Percentiles rank a stretch among this genome's conserved stretches.
These are phyloP conservation scores for Holacanthus passer DNA, from an alignment of 2,113 vertebrate genomes.

Conservation along the genomic window DNA sequence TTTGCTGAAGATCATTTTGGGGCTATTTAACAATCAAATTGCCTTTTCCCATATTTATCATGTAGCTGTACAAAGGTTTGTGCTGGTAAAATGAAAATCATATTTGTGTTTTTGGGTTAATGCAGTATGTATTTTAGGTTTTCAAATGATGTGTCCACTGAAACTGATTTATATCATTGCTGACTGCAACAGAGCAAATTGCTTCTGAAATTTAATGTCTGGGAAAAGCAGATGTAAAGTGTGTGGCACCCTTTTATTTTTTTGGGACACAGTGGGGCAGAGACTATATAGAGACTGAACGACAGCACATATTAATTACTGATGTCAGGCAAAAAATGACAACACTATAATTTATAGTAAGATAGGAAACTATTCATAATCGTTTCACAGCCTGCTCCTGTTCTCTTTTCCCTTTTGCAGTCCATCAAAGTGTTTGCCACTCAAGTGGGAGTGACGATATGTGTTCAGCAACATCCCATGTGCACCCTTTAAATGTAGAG, in stretches of 20 bases:
- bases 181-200: constrained; percentile 23
- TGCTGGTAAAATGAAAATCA: background rate
- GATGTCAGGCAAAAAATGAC: background rate
- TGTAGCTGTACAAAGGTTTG: background rate
- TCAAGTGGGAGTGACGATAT: constrained; percentile 16
- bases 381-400: background rate
- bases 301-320: background rate
- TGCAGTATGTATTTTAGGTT: constrained; percentile 39
- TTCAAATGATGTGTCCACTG: constrained; percentile 10
- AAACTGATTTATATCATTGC: constrained; percentile 39
- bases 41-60: background rate
- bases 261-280: background rate
- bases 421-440: background rate
- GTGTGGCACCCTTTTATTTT: background rate
- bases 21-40: constrained; percentile 1
- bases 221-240: constrained; percentile 10
- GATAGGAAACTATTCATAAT: background rate
- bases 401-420: constrained; percentile 7
- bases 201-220: constrained; percentile 2
- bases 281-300: background rate
- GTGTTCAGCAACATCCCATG: background rate
- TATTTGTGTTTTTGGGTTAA: constrained; percentile 8
- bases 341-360: background rate
- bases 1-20: background rate
- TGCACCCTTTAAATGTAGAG: background rate